Base-by-base conservation (phyloP, 2,888 invertebrate species). In the Girardia tigrina region DNA sequence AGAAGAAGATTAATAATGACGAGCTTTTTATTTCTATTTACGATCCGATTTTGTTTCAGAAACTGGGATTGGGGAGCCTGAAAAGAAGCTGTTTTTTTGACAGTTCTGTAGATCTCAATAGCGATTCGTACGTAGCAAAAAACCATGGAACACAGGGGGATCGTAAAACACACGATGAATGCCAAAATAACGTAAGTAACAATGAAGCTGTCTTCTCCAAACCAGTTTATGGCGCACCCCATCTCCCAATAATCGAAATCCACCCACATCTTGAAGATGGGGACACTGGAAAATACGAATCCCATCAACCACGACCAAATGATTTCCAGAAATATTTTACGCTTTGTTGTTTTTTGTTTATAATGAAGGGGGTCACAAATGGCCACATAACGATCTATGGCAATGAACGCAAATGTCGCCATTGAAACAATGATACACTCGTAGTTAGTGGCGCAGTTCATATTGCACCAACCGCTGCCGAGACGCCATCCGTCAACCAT, bases 241-340 rank as follows among this genome's bases (percentile, higher is more conserved):
- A 79, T 80, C 73, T 83, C 83, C 82, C 82, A 82, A 78, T 83
- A 83, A 78, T 83, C 83, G 76, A 80, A 83, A n/a, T 80, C 76
- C 0, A 83, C 78, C 83, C 83, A 83, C 29, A 78, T 72, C 4
- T 78, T 70, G 1, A 79, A 36, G 4, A 81, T 77, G 0, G 82
- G 82, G 0, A 80, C 79, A n/a, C 79, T 70, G 0, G 80, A 80
- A 74, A 83, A 82, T 2, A 76, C 77, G 0, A 81, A n/a, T 4
- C 82, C 83, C 75, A 82, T 82, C 6, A 81, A 70, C 83, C 83
- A 83, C 0, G 81, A 77, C 72, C 79, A 82, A 23, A 72, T 77
- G 16, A 82, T 80, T 29, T 80, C 77, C 0, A 78, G 0, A 1
- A 76, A 42, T 28, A 81, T 77, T 0, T 76, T 75, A 4, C 16